Evolutionary conservation across 2,113 vertebrate genomes (phyloP).

Genomic region (Alectura lathami): DNA sequence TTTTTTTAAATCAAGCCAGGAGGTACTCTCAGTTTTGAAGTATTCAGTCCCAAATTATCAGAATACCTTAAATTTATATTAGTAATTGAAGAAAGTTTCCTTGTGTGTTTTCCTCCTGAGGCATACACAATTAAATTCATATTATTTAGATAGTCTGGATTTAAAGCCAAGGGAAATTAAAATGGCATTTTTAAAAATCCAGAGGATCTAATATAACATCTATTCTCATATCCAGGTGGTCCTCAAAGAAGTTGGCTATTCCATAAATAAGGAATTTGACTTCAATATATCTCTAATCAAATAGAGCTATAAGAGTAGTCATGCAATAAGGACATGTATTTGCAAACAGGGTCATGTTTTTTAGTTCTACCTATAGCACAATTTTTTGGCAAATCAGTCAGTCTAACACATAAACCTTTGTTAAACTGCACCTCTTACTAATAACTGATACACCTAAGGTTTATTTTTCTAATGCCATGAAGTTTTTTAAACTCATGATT

Average conservation of each 20-base stretch:
- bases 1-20: neutral
- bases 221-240: neutral
- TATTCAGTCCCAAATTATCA: neutral
- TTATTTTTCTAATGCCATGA: neutral
- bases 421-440: neutral
- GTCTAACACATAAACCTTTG: neutral
- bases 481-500: neutral
- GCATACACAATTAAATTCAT: neutral
- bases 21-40: neutral
- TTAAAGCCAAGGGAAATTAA: neutral
- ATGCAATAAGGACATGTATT: neutral
- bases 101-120: neutral
- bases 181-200: neutral
- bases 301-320: neutral
- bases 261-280: neutral
- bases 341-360: neutral
- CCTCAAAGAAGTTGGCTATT: neutral
- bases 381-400: neutral
- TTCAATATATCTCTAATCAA: neutral
- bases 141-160: neutral
- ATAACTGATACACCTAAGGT: rapidly evolving
- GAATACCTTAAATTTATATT: neutral
- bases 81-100: neutral
- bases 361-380: neutral
- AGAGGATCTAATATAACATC: neutral